These are phyloP conservation scores for Drosophila bocki DNA, from an alignment of 1,140 invertebrate genomes.

Conservation along the genomic window DNA sequence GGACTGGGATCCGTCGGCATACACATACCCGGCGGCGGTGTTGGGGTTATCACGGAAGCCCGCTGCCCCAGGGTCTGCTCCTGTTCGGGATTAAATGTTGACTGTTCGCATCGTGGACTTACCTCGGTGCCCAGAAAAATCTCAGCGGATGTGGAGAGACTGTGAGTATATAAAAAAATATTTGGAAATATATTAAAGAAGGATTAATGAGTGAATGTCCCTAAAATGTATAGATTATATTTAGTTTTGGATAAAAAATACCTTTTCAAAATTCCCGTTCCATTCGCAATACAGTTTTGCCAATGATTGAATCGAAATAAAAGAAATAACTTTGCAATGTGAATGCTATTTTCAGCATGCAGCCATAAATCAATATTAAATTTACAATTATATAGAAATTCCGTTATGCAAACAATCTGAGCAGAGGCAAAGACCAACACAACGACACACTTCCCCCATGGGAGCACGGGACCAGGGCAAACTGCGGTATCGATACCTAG, in stretches of 20 bases:
- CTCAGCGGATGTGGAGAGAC: slow-evolving; percentile 90
- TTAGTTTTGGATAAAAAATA: not conserved
- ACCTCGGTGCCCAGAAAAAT: slow-evolving; percentile 92
- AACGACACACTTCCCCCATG: slow-evolving; percentile 25
- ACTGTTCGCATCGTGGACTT: slow-evolving; percentile 92
- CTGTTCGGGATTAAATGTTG: slow-evolving; percentile 91
- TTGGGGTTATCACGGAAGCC: slow-evolving; percentile 78
- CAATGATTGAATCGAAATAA: slow-evolving; percentile 4
- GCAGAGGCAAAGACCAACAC: slow-evolving; percentile 19
- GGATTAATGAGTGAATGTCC: not conserved
- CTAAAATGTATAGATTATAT: not conserved
- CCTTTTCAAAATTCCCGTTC: not conserved
- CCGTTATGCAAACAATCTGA: slow-evolving; percentile 39
- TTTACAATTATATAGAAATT: slow-evolving; percentile 41
- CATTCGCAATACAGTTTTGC: not conserved
- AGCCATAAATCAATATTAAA: slow-evolving; percentile 45
- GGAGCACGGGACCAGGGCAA: not conserved
- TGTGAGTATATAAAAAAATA: slow-evolving; percentile 89
- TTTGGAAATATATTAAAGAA: not conserved
- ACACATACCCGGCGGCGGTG: slow-evolving; percentile 79
- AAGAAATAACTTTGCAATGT: slow-evolving; percentile 4
- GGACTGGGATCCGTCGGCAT: slow-evolving; percentile 79
- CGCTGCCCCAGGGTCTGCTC: slow-evolving; percentile 92
- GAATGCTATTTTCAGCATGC: slow-evolving; percentile 16
- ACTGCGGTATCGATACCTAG: slow-evolving; percentile 10